Evolutionary conservation across 2,113 vertebrate genomes (phyloP).

Genomic region (Dolichallabes microphthalmus): DNA sequence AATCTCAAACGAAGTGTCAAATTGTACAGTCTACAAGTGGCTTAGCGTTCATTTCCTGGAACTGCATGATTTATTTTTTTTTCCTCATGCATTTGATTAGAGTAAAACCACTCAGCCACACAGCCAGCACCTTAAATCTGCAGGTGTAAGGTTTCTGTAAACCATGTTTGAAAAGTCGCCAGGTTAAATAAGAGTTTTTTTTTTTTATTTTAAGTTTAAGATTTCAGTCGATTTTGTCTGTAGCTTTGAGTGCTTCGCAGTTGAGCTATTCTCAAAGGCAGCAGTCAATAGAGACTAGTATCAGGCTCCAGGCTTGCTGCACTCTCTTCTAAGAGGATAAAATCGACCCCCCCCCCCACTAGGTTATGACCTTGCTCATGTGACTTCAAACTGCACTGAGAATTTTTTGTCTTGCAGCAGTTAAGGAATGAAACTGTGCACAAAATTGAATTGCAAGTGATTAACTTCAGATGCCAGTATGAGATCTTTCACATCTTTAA

Average conservation of each 20-base stretch:
- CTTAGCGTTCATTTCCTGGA: neutral
- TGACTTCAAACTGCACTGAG: neutral
- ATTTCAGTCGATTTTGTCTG: conserved; percentile 15
- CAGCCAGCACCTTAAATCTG: neutral
- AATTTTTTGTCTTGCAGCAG: too few species aligned
- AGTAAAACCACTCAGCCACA: neutral
- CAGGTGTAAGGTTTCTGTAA: neutral
- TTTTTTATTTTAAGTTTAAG: neutral
- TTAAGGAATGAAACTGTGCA: neutral
- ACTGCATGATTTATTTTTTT: neutral
- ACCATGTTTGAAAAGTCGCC: neutral
- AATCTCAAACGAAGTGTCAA: neutral
- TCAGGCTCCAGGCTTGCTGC: neutral
- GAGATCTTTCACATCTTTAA: neutral
- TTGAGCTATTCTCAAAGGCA: too few species aligned
- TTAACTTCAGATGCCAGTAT: neutral
- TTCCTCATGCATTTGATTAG: neutral
- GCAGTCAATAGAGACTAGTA: neutral
- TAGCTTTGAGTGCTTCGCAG: neutral
- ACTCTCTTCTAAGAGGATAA: neutral
- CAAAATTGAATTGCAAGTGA: neutral
- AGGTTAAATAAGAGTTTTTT: conserved; percentile 1
- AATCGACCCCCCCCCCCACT: neutral
- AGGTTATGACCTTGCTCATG: neutral
- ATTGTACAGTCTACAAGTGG: neutral